Base-by-base conservation (phyloP, 35 echinoderm and acorn worm species). In the Strongylocentrotus purpuratus region DNA sequence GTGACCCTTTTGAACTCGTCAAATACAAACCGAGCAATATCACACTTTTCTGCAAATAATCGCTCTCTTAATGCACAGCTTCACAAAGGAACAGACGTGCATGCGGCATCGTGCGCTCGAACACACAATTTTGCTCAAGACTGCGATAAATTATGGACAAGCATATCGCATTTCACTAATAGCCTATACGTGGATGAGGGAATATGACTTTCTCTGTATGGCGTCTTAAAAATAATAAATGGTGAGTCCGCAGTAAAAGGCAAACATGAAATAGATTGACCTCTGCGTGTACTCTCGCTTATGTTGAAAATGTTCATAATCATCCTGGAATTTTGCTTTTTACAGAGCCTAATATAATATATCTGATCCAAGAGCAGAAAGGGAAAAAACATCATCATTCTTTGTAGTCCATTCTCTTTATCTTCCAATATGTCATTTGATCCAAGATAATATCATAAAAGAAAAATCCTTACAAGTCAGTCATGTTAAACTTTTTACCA, bases 21-120 rank as follows among this genome's bases (percentile, higher is more conserved):
- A 89, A 89, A 89, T 89, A 89, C 87, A 46, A 46, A 46, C 87
- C 14, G 87, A 78, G 33, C 33, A 89, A 46, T 89, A 46, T 89
- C 87, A 89, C 87, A 89, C 87, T 89, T 89, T 46, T 89, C 15
- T 15, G 33, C 87, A 89, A 89, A 89, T 89, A 89, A 89, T 89
- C 87, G 25, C 33, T 45, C 87, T 31, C 87, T 33, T 45, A 89
- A 89, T 41, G 45, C n/a, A 89, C 32, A 89, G 45, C 87, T 17
- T 33, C 87, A 89, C 87, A 89, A 78, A 78, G 65, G 4, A n/a
- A 78, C 22, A 78, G 28, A 78, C 65, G 65, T 78, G 65, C 45
- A 41, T 89, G 87, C 87, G 15, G 87, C 32, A 7, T 22, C 33
- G 32, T 89, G n/a, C 65, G 7, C 22, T 78, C 65, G 5, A 78